phyloP scores from a whole-genome alignment of 1,140 invertebrate species.

The Rhynchophorus ferrugineus region DNA sequence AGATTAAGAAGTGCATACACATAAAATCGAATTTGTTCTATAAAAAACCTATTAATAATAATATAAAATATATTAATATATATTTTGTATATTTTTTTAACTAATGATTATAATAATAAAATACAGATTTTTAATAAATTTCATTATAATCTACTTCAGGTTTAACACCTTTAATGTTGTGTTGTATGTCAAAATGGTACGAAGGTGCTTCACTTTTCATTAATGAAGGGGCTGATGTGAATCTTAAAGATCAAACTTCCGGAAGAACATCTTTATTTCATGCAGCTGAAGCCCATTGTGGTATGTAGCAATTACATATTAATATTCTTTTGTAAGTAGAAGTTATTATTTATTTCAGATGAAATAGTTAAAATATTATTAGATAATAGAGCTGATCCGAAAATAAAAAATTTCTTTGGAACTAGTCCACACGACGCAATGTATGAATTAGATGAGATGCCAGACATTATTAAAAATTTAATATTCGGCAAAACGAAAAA shows the following conservation, averaged over 20 bases:
- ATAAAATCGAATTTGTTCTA: no score
- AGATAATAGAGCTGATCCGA: slow-evolving; percentile 27
- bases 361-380: slow-evolving; percentile 29
- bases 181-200: slow-evolving; percentile 23
- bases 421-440: slow-evolving; percentile 35
- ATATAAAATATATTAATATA: no score
- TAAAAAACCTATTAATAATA: neutral
- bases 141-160: no score
- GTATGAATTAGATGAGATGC: slow-evolving; percentile 34
- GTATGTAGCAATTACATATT: slow-evolving; percentile 24
- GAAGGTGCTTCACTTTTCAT: slow-evolving; percentile 26
- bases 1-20: no score
- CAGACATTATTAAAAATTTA: slow-evolving; percentile 26
- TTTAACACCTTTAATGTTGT: slow-evolving; percentile 33
- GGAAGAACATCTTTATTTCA: slow-evolving; percentile 34
- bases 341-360: slow-evolving; percentile 27
- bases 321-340: neutral
- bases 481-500: slow-evolving; percentile 28
- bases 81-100: neutral
- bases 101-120: no score
- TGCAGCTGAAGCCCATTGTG: slow-evolving; percentile 30
- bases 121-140: no score
- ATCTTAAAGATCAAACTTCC: slow-evolving; percentile 32
- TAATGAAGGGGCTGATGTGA: slow-evolving; percentile 23
- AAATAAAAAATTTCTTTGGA: slow-evolving; percentile 34